Conservation (phyloP, 2,888 invertebrate genomes). For the Philhelius pedissequus region DNA sequence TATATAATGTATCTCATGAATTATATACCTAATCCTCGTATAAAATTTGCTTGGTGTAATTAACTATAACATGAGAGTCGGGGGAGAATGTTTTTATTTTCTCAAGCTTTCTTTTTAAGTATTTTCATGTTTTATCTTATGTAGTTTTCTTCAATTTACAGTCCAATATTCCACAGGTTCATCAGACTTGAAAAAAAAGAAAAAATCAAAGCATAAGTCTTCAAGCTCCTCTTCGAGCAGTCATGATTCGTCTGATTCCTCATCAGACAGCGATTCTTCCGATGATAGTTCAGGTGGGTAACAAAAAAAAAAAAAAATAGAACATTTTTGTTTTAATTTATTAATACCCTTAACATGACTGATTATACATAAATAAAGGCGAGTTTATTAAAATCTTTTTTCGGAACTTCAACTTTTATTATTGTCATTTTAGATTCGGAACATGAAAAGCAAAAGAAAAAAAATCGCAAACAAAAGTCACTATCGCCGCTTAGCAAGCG, state of each 20-base stretch:
- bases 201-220: conserved; percentile 56
- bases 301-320: neutral
- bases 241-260: conserved; percentile 37
- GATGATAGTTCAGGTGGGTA: conserved; percentile 57
- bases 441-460: conserved; percentile 78
- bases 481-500: conserved; percentile 90
- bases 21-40: too few species aligned
- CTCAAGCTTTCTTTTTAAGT: neutral
- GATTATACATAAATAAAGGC: neutral
- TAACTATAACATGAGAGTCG: too few species aligned
- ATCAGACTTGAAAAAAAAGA: conserved; percentile 63
- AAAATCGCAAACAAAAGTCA: conserved; percentile 83
- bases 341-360: neutral
- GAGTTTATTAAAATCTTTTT: conserved; percentile 8
- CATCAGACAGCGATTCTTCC: conserved; percentile 36
- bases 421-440: conserved; percentile 75
- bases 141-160: conserved; percentile 33
- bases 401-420: conserved; percentile 6
- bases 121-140: neutral
- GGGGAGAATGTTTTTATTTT: too few species aligned
- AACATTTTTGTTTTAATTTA: too few species aligned
- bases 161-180: conserved; percentile 52
- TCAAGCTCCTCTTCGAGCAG: conserved; percentile 49
- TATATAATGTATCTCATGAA: too few species aligned
- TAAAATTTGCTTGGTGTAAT: too few species aligned